Evolutionary conservation across 2,113 vertebrate genomes (phyloP), one percentile per base, ranked within the genome.

Genomic region (Ceratotherium simum): DNA sequence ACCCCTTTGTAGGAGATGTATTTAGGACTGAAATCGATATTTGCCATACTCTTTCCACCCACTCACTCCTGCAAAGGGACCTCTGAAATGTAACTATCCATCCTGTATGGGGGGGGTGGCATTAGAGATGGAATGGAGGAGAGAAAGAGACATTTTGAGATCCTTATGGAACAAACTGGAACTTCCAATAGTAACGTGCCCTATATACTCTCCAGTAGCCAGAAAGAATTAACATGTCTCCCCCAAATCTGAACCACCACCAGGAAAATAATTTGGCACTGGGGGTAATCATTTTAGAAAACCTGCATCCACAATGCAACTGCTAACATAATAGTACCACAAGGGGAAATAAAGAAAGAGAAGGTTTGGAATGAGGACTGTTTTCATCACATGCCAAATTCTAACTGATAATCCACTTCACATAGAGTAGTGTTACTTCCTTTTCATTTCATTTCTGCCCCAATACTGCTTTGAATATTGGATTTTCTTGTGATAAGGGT

Each of bases 401-500:
- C 56, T 86, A 93, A 91, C 62, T 48, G 51, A 87, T 78, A 94
- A 93, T 82, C 54, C 70, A 54, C 60, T 92, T 88, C 62, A 95
- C 82, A 86, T 31, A 33, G 33, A 75, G 62, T 36, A 25, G 29
- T 8, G 8, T 29, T 86, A 93, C 83, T 96, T 97, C 25, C 42
- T 87, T 96, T 80, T 85, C 39, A 75, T 94, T 93, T 91, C n/a
- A 82, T 81, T 97, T 97, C 36, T 96, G 48, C 25, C 51, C 21
- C 62, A 96, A 18, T 75, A 90, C 8, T 70, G 4, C 62, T 91
- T 75, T 91, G 39, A 93, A 85, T 92, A 86, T 94, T 91, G 58
- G 72, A 95, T 93, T 97, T 97, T 81, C 82, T 89, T 96, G 10
- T 83, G 76, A 93, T 67, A 89, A 95, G 6, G 4, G 6, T 67